Conservation (phyloP, 64 coral and sea anemone genomes). For the Montipora capricornis region DNA sequence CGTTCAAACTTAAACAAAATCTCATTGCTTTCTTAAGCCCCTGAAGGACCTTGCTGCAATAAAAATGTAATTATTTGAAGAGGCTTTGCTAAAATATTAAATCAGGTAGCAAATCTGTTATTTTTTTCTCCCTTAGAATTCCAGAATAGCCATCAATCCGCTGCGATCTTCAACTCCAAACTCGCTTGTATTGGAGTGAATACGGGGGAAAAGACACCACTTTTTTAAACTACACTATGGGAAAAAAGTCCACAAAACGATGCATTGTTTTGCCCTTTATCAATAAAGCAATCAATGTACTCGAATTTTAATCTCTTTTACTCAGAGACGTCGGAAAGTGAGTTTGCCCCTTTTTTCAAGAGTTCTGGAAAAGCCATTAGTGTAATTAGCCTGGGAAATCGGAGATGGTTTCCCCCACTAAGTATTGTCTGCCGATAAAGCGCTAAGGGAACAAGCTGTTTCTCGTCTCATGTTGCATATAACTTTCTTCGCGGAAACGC, state of each 20-base stretch:
- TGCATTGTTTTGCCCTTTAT: slow-evolving; percentile 26
- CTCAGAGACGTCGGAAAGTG: slow-evolving; percentile 1
- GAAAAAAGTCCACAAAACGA: slow-evolving; percentile 22
- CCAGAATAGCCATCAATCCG: background rate
- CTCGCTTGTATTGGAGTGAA: background rate
- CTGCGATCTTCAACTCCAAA: slow-evolving; percentile 39
- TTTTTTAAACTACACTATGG: slow-evolving; percentile 7
- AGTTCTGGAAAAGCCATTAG: slow-evolving; percentile 55
- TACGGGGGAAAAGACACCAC: background rate
- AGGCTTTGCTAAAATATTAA: background rate
- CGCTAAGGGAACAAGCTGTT: slow-evolving; percentile 3
- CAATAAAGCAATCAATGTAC: slow-evolving; percentile 21
- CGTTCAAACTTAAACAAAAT: slow-evolving; percentile 45
- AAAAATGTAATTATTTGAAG: slow-evolving; percentile 35
- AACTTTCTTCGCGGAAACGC: slow-evolving; percentile 20
- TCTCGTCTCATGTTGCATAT: background rate
- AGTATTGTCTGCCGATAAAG: slow-evolving; percentile 45
- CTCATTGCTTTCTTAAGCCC: slow-evolving; percentile 5
- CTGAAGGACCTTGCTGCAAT: background rate
- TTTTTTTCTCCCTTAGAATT: background rate
- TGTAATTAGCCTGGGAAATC: slow-evolving; percentile 12
- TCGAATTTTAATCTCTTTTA: slow-evolving; percentile 34
- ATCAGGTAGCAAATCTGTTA: background rate
- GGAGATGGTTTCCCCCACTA: slow-evolving; percentile 4
- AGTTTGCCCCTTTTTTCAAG: slow-evolving; percentile 13